A percentile compares a stretch with the other conserved stretches of the same genome.
Evolutionary conservation across 2,888 invertebrate genomes (phyloP).

Genomic region (Mamestra brassicae): DNA sequence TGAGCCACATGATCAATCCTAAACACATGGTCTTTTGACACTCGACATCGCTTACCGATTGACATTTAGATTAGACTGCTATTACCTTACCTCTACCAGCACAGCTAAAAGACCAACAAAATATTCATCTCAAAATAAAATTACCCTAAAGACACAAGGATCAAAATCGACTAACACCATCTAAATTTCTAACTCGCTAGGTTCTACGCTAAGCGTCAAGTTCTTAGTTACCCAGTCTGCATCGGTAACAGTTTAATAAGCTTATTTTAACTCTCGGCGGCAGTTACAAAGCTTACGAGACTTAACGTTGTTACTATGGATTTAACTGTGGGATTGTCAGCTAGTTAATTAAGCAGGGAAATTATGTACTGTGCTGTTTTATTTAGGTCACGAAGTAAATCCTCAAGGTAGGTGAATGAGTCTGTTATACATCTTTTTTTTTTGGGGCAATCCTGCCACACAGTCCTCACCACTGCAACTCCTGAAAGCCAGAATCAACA

Average conservation of each 20-base stretch:
- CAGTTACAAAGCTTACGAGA: slow-evolving; percentile 38
- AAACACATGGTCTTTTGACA: too few species aligned
- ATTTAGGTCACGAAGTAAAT: not conserved
- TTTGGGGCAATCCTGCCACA: too few species aligned
- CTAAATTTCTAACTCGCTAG: slow-evolving; percentile 25
- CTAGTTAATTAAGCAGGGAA: slow-evolving; percentile 30
- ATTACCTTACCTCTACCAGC: too few species aligned
- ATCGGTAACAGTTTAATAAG: slow-evolving; percentile 59
- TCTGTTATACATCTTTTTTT: too few species aligned
- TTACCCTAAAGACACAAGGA: not conserved
- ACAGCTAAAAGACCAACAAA: too few species aligned
- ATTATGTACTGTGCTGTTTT: slow-evolving; percentile 16
- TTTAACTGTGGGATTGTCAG: slow-evolving; percentile 37
- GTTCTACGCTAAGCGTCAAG: slow-evolving; percentile 43
- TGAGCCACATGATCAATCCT: too few species aligned
- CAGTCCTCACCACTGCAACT: too few species aligned
- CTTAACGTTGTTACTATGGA: slow-evolving; percentile 41
- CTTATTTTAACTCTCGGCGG: slow-evolving; percentile 54
- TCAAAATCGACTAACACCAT: slow-evolving; percentile 3
- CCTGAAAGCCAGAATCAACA: too few species aligned
- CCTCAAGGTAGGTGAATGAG: too few species aligned
- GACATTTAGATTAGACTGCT: too few species aligned
- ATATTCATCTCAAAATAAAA: not conserved
- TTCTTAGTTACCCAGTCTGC: slow-evolving; percentile 43
- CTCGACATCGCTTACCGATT: too few species aligned